phyloP scores from a whole-genome alignment of 2,797 vertebrate genomes.

The Coracias cyanogaster region DNA sequence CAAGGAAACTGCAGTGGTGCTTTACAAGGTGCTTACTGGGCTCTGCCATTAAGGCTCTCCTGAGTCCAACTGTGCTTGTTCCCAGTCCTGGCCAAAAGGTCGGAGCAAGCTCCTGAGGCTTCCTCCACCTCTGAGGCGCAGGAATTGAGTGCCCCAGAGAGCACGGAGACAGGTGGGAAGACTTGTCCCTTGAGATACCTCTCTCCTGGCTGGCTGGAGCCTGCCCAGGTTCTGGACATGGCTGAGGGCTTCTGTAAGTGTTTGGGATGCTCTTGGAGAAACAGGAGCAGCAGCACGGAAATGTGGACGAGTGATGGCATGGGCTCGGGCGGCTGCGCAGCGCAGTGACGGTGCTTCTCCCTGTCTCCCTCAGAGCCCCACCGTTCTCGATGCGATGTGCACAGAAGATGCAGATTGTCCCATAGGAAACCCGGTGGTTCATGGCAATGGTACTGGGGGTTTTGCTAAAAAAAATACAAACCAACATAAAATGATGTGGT shows the following conservation, averaged over 20 bases:
- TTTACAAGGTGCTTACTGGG: background rate
- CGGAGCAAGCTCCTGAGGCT: background rate
- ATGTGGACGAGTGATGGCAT: rapidly evolving
- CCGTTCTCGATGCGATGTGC: conserved; percentile 70
- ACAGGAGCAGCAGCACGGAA: background rate
- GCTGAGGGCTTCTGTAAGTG: rapidly evolving
- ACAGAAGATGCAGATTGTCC: conserved; percentile 71
- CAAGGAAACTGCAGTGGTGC: background rate
- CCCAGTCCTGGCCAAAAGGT: background rate
- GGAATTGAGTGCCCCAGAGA: background rate
- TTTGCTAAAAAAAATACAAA: background rate
- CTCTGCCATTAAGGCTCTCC: background rate
- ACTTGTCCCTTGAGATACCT: background rate
- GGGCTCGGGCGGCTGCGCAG: background rate
- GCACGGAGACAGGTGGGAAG: rapidly evolving
- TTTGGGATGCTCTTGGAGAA: background rate
- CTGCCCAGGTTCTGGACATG: background rate
- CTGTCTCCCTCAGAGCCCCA: conserved; percentile 71
- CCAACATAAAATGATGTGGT: too few relatives aligned
- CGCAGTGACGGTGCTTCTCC: rapidly evolving
- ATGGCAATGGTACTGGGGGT: conserved; percentile 76
- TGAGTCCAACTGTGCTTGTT: background rate
- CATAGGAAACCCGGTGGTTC: conserved; percentile 61
- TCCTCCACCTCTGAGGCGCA: background rate
- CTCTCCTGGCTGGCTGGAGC: background rate